phyloP scores from a whole-genome alignment of 2,797 vertebrate genomes.

The Cephalopachus bancanus region DNA sequence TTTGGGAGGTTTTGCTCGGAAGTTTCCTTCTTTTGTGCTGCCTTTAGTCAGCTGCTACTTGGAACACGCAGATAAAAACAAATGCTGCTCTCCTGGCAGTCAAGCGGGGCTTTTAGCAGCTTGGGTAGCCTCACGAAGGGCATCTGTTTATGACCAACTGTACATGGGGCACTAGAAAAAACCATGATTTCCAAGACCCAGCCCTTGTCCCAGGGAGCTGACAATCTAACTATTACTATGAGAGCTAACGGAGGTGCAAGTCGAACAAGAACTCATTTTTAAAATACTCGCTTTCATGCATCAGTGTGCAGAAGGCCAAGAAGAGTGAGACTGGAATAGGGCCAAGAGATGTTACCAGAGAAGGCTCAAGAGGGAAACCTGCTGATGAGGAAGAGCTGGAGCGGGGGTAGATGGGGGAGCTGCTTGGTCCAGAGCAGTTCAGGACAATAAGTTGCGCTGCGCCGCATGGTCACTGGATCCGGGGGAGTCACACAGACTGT shows the following conservation, averaged over 20 bases:
- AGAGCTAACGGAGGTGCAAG: not conserved
- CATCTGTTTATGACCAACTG: conserved; percentile 32
- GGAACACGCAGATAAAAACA: conserved; percentile 47
- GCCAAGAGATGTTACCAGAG: not conserved
- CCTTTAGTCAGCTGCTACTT: conserved; percentile 55
- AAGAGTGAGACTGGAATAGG: not conserved
- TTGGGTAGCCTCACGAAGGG: not conserved
- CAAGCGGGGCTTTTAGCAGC: conserved; percentile 32
- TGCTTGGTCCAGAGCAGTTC: not conserved
- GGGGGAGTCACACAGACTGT: not conserved
- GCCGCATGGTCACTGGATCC: not conserved
- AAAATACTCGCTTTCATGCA: not conserved
- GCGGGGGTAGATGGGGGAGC: not conserved
- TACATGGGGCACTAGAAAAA: not conserved
- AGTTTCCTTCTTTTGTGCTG: conserved; percentile 41
- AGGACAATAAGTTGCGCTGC: not conserved
- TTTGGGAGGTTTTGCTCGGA: conserved; percentile 15
- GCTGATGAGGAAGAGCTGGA: not conserved
- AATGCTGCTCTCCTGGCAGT: not conserved
- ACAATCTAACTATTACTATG: not conserved
- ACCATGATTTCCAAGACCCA: not conserved
- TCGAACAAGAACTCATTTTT: not conserved
- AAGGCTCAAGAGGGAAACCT: not conserved
- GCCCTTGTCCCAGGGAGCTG: not conserved
- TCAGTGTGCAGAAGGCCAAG: not conserved